These are phyloP conservation scores for Himalopsyche phryganea DNA, from an alignment of 1,140 invertebrate genomes.

Conservation along the genomic window DNA sequence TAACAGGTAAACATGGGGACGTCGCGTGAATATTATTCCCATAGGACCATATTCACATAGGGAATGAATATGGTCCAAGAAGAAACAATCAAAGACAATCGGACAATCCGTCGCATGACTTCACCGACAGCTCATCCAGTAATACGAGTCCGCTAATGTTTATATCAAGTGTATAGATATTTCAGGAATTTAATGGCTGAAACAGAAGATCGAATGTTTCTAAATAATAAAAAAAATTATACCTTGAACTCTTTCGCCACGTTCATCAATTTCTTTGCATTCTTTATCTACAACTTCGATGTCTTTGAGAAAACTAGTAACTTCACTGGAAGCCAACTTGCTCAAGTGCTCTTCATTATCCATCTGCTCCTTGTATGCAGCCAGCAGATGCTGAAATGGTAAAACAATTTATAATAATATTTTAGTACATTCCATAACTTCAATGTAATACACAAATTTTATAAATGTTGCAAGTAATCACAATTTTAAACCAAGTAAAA, in stretches of 20 bases:
- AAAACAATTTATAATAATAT: slow-evolving; percentile 6
- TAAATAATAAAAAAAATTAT: no score
- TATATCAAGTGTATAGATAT: no score
- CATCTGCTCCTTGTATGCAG: slow-evolving; percentile 57
- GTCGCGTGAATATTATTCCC: no score
- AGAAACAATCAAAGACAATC: no score
- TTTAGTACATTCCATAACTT: background rate
- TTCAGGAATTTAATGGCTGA: no score
- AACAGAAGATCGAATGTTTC: no score
- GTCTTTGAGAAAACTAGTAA: slow-evolving; percentile 51
- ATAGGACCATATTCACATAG: no score
- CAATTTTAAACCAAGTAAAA: background rate
- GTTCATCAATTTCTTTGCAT: slow-evolving; percentile 45
- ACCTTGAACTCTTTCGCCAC: slow-evolving; percentile 48
- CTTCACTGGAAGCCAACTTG: slow-evolving; percentile 49
- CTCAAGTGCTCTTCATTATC: slow-evolving; percentile 60
- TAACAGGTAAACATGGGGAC: no score
- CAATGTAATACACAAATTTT: background rate
- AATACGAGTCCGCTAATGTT: no score
- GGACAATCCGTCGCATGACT: no score
- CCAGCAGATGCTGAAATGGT: slow-evolving; percentile 48
- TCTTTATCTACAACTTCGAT: slow-evolving; percentile 51
- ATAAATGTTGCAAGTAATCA: background rate
- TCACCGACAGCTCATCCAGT: no score
- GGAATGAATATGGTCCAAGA: no score